Conservation (phyloP, 35 echinoderm and acorn worm genomes). For the Apostichopus parvimensis region DNA sequence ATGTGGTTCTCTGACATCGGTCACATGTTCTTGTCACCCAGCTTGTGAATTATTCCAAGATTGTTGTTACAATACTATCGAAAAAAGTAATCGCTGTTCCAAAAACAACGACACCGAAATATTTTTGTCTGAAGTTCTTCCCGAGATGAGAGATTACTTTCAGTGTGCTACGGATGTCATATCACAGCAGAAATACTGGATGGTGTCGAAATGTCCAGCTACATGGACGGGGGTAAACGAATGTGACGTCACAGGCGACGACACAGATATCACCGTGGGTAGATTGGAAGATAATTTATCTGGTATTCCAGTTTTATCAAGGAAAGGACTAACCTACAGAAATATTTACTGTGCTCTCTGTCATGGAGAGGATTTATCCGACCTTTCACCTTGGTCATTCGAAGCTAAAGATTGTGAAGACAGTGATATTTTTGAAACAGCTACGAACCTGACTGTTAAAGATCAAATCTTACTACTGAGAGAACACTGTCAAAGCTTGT, state of each 20-base stretch:
- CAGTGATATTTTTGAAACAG: neutral
- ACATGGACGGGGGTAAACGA: neutral
- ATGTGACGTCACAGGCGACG: neutral
- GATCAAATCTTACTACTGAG: neutral
- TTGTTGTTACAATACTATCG: too few relatives aligned
- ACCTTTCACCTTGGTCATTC: constrained; percentile 9
- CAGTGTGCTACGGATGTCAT: neutral
- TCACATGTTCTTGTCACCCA: too few relatives aligned
- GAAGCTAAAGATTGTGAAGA: constrained; percentile 12
- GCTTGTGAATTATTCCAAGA: too few relatives aligned
- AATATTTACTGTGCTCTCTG: constrained; percentile 29
- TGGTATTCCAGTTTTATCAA: neutral
- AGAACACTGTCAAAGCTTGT: neutral
- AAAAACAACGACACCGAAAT: neutral
- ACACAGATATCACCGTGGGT: neutral
- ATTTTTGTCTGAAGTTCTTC: neutral
- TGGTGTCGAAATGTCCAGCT: constrained; percentile 33
- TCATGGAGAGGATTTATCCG: neutral
- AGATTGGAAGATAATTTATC: neutral
- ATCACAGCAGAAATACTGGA: constrained; percentile 16
- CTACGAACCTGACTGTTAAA: neutral
- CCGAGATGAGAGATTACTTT: neutral
- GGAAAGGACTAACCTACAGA: neutral
- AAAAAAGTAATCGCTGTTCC: neutral
- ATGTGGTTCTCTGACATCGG: too few relatives aligned